These are phyloP conservation scores for Drosophila littoralis DNA, from an alignment of 1,140 invertebrate genomes.

Conservation along the genomic window DNA sequence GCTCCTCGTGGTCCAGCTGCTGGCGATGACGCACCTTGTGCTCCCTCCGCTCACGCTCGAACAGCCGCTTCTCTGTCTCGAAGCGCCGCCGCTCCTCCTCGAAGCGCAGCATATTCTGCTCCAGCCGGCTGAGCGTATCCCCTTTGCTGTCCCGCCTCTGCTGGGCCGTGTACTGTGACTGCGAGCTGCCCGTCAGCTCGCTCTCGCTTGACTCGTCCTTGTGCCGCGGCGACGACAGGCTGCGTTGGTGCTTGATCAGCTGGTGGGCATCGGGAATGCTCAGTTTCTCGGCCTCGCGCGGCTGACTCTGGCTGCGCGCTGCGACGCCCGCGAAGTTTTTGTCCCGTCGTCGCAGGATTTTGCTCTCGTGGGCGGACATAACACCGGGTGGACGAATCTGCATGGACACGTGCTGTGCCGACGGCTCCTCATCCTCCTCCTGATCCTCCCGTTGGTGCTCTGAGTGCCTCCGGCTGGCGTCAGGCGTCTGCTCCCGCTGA, in stretches of 20 bases:
- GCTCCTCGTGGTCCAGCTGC: conserved; percentile 76
- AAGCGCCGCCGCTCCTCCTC: conserved; percentile 82
- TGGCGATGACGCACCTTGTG: conserved; percentile 78
- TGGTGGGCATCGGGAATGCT: conserved; percentile 69
- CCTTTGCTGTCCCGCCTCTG: conserved; percentile 41
- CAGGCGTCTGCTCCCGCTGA: conserved; percentile 86
- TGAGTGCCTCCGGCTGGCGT: conserved; percentile 76
- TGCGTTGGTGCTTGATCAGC: conserved; percentile 77
- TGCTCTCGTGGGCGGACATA: conserved; percentile 80
- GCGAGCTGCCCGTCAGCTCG: conserved; percentile 56
- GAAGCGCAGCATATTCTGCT: conserved; percentile 76
- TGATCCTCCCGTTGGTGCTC: background rate
- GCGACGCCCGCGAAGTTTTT: conserved; percentile 66
- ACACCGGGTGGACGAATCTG: conserved; percentile 74
- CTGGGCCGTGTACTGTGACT: conserved; percentile 16
- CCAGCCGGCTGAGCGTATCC: conserved; percentile 65
- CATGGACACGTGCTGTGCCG: conserved; percentile 69
- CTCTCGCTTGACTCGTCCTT: conserved; percentile 82
- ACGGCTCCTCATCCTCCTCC: background rate
- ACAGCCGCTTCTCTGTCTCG: conserved; percentile 78
- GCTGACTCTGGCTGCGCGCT: conserved; percentile 85
- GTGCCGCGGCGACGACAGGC: conserved; percentile 78
- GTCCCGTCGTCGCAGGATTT: conserved; percentile 76
- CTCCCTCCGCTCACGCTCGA: conserved; percentile 80
- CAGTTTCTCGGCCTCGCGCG: conserved; percentile 78